phyloP scores from a whole-genome alignment of 2,888 invertebrate species.

The Cheilosia scutellata region DNA sequence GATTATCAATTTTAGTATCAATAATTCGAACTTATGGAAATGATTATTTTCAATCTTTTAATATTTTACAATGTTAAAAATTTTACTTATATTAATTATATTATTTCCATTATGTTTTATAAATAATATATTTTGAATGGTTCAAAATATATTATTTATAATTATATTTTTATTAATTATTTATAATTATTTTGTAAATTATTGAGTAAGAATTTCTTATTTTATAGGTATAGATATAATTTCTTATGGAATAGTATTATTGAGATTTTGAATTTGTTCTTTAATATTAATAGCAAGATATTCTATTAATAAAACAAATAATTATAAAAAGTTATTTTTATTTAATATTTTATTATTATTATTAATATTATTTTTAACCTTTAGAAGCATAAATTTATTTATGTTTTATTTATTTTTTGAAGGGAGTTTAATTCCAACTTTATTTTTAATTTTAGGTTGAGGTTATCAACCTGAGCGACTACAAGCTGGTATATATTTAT shows the following conservation, averaged over 20 bases:
- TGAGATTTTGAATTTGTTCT: conserved; percentile 87
- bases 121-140: conserved; percentile 85
- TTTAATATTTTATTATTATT: conserved; percentile 85
- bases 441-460: conserved; percentile 88
- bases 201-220: conserved; percentile 82
- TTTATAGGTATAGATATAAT: conserved; percentile 85
- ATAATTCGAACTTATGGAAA: conserved; percentile 87
- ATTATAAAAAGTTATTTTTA: conserved; percentile 85
- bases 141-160: conserved; percentile 85
- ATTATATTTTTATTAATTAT: conserved; percentile 85
- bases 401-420: conserved; percentile 90
- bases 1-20: conserved; percentile 87
- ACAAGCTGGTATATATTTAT: conserved; percentile 88
- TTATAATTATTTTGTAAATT: conserved; percentile 82
- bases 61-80: conserved; percentile 86
- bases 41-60: conserved; percentile 87
- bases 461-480: conserved; percentile 89
- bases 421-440: conserved; percentile 87
- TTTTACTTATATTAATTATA: conserved; percentile 85
- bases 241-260: conserved; percentile 86
- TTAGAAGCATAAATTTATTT: conserved; percentile 86
- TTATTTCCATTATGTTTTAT: conserved; percentile 85
- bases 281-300: conserved; percentile 87
- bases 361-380: conserved; percentile 86
- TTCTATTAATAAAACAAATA: conserved; percentile 84